Base-by-base conservation (phyloP, 2,113 vertebrate species). In the Hylia prasina region DNA sequence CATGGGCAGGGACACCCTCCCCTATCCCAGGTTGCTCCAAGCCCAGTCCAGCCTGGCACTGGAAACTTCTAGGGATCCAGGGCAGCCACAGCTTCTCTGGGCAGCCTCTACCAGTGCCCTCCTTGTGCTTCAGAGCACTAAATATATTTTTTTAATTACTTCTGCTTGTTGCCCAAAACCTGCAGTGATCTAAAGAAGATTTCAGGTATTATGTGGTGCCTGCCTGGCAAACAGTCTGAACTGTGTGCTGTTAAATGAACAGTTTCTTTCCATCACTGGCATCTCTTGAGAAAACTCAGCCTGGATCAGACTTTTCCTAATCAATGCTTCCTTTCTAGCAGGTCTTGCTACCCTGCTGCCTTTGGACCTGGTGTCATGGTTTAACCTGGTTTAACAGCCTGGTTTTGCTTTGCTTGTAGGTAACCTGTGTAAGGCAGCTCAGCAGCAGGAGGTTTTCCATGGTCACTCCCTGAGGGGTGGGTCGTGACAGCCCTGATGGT, bases 341-440 rank as follows among this genome's bases (percentile, higher is more conserved):
- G 40, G 3, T 76, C 44, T 56, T 7, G 1, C 53, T 68, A 1
- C 33, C 47, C 51, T 30, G 8, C 35, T 82, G 51, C 63, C n/a
- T 61, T 68, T 51, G 21, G 35, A 18, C 0, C 1, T 20, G 25
- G 27, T 78, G 33, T 23, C 0, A 0, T 60, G 54, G 28, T 39
- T 87, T 69, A 45, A 8, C 33, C 15, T 53, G 45, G 39, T 53
- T 53, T 45, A 28, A 17, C 42, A 73, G 10, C 21, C 7, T 65
- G 73, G 23, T 17, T 90, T 90, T 85, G 51, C 42, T 66, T 8
- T 27, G 39, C 24, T 33, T 54, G 33, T 23, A 30, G 35, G 1
- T 82, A 40, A 68, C 51, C 30, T 33, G 40, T n/a, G 31, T 16
- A 28, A 19, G 45, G 54, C 23, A 60, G 25, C 2, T 2, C 66